phyloP scores from a whole-genome alignment of 2,888 invertebrate species.

The Monoplex corrugatus region DNA sequence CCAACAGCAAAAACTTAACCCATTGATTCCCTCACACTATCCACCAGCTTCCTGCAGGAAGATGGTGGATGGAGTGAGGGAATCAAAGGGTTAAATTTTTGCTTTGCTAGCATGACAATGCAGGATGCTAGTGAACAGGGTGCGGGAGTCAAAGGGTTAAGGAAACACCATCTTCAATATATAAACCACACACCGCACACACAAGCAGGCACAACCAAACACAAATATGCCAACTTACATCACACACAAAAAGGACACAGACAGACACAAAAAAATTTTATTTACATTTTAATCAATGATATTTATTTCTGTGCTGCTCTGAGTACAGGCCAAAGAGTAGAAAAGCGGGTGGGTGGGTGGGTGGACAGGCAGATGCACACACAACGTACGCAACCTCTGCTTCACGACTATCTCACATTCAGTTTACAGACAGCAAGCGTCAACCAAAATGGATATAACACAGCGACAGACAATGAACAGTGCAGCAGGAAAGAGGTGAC shows the following conservation, averaged over 20 bases:
- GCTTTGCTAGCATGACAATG: too few relatives aligned
- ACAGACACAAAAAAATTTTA: background rate
- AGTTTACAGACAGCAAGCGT: conserved; percentile 29
- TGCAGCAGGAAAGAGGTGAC: conserved; percentile 24
- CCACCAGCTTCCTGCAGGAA: too few relatives aligned
- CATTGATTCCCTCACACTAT: too few relatives aligned
- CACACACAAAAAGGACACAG: background rate
- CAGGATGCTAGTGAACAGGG: too few relatives aligned
- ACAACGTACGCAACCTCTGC: conserved; percentile 22
- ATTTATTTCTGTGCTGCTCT: conserved; percentile 47
- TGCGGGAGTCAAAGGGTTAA: too few relatives aligned
- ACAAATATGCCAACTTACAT: background rate
- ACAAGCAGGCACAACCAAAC: too few relatives aligned
- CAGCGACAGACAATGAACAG: conserved; percentile 28
- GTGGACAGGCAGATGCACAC: conserved; percentile 43
- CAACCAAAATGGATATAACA: conserved; percentile 21
- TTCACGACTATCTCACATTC: conserved; percentile 31
- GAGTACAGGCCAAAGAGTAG: conserved; percentile 44
- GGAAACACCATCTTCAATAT: too few relatives aligned
- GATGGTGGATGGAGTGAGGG: too few relatives aligned
- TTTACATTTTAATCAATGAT: conserved; percentile 44
- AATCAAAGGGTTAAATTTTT: too few relatives aligned
- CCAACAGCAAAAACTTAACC: too few relatives aligned
- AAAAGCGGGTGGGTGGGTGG: conserved; percentile 36
- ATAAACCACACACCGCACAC: too few relatives aligned